phyloP scores from a whole-genome alignment of 2,888 invertebrate genomes.

The Harpalus rubripes region DNA sequence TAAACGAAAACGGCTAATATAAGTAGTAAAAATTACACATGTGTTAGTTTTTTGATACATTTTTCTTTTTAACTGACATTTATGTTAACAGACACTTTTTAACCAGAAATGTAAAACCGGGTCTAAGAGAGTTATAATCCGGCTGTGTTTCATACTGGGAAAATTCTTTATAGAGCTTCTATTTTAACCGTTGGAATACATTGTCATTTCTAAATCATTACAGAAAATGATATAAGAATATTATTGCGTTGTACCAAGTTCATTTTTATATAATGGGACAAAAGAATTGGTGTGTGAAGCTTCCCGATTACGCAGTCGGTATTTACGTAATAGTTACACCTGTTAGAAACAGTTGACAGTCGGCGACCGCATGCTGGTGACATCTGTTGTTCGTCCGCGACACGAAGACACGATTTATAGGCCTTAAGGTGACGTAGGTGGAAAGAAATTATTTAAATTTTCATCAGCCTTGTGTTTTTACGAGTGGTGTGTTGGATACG shows the following conservation, averaged over 20 bases:
- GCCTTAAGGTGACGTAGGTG: slow-evolving; percentile 64
- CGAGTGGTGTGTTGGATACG: slow-evolving; percentile 7
- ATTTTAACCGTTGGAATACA: no score
- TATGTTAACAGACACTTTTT: no score
- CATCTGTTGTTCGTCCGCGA: slow-evolving; percentile 62
- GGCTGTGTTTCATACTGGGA: no score
- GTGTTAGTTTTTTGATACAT: no score
- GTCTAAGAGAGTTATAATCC: no score
- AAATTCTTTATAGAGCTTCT: no score
- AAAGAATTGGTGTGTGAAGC: background rate
- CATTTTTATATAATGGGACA: background rate
- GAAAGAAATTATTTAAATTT: slow-evolving; percentile 66
- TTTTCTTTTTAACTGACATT: no score
- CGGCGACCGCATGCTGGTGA: slow-evolving; percentile 64
- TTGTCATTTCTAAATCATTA: no score
- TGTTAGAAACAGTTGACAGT: slow-evolving; percentile 65
- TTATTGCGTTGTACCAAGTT: background rate
- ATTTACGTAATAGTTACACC: slow-evolving; percentile 64
- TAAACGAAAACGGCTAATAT: no score
- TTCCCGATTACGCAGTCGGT: slow-evolving; percentile 15
- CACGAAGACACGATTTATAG: slow-evolving; percentile 58
- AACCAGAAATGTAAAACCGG: no score
- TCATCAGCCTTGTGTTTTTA: slow-evolving; percentile 53
- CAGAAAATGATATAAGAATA: no score
- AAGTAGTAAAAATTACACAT: no score